Evolutionary conservation across 2,888 invertebrate species (phyloP), one percentile per base, ranked within the genome.

Genomic region (Xylota segnis): DNA sequence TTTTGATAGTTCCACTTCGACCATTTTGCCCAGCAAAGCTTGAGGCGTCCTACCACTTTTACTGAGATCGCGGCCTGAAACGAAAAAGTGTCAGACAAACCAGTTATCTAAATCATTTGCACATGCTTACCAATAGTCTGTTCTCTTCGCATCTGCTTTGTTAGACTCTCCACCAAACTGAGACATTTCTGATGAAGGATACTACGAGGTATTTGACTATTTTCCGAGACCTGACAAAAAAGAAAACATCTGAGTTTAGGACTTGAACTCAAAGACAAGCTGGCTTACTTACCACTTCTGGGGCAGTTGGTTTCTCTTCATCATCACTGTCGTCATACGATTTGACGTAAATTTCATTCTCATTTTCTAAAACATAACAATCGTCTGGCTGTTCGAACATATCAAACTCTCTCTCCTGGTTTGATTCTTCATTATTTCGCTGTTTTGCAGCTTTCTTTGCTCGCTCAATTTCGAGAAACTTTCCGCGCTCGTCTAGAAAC

Each of bases 301-400:
- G 9, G 27, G 27, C 1, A 0, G 23, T 6, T 59, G 37, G 27
- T 0, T 23, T 23, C 0, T 2, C 1, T 0, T 59, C 76, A 0
- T 76, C 75, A 6, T 68, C 77, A 12, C 43, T 54, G n/a, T 78
- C 77, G 6, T 71, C 78, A 43, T 47, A 78, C 0, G 78, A 70
- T 29, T 70, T 70, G 3, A 78, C 78, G 14, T 70, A 78, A 37
- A 78, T 78, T 29, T 78, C 78, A 18, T 71, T 71, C 5, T 78
- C 78, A 37, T 78, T 78, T 37, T 74, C 74, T 14, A 16, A 9
- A n/a, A 74, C 32, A 12, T 63, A 63, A 2, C 74, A 74, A 10
- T 74, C 74, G 14, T 74, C 74, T 14, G 71, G 71, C 12, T 27
- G 52, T 14, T 59, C 71, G 12, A 23, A 14, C 2, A 50, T 29